Conservation (phyloP, 2,888 invertebrate genomes). For the Lochmaea crataegi region DNA sequence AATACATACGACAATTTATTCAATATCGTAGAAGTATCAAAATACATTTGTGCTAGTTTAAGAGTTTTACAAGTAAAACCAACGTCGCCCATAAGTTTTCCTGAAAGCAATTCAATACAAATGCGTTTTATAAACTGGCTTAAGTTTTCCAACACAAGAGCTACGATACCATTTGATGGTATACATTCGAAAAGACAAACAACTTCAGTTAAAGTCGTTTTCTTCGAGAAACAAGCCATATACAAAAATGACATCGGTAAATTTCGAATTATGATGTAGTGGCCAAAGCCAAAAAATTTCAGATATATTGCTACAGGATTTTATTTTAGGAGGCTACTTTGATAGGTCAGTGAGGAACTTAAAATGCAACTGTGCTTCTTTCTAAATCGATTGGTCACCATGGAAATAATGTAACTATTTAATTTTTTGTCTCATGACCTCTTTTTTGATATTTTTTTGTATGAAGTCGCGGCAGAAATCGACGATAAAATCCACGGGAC, state of each 20-base stretch:
- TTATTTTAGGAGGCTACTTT: neutral
- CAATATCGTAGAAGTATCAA: neutral
- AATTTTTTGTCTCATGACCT: too few relatives aligned
- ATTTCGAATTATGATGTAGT: conserved; percentile 22
- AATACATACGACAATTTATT: neutral
- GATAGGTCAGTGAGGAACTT: too few relatives aligned
- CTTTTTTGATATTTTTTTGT: too few relatives aligned
- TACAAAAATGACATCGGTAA: conserved; percentile 36
- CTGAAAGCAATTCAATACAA: conserved; percentile 30
- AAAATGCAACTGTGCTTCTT: too few relatives aligned
- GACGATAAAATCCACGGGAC: too few relatives aligned
- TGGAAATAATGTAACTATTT: too few relatives aligned
- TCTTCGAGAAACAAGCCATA: conserved; percentile 30
- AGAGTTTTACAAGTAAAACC: conserved; percentile 9
- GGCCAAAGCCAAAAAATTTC: neutral
- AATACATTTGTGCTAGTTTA: conserved; percentile 29
- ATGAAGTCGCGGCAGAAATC: too few relatives aligned
- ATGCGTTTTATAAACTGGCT: conserved; percentile 24
- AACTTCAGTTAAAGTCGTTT: conserved; percentile 24
- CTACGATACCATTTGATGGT: conserved; percentile 29
- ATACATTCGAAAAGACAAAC: conserved; percentile 28
- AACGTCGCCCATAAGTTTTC: conserved; percentile 27
- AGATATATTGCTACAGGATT: neutral
- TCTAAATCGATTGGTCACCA: too few relatives aligned
- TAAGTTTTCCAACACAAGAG: conserved; percentile 30